Evolutionary conservation across 2,797 vertebrate genomes (phyloP).

Genomic region (Sciurus carolinensis): DNA sequence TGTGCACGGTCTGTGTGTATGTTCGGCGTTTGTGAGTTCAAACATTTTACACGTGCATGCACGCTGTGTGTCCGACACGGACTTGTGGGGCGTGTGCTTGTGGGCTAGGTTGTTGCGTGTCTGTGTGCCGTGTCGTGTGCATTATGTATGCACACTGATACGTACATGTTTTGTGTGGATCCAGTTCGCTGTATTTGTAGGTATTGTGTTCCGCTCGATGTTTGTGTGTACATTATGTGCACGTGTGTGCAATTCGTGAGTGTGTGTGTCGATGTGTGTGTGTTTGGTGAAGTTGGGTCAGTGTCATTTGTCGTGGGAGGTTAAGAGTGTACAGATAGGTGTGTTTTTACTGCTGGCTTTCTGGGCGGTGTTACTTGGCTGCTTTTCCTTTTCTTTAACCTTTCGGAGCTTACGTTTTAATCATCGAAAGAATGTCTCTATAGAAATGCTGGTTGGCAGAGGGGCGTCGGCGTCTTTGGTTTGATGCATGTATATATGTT

Average conservation of each 20-base stretch:
- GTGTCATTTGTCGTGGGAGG: constrained; percentile 78
- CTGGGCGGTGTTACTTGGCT: constrained; percentile 71
- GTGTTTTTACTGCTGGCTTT: constrained; percentile 71
- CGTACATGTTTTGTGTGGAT: constrained; percentile 76
- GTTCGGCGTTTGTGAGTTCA: constrained; percentile 79
- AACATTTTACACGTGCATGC: constrained; percentile 80
- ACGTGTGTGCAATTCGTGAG: constrained; percentile 79
- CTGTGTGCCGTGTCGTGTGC: constrained; percentile 78
- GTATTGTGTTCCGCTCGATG: constrained; percentile 78
- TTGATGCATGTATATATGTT: constrained; percentile 79
- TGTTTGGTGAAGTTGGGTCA: constrained; percentile 85
- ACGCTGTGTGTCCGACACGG: constrained; percentile 75
- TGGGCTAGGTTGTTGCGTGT: constrained; percentile 64
- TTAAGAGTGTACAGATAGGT: constrained; percentile 82
- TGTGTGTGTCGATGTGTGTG: constrained; percentile 65
- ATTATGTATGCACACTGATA: constrained; percentile 35
- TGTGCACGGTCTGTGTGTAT: constrained; percentile 74
- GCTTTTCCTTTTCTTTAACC: constrained; percentile 76
- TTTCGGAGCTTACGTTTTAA: constrained; percentile 81
- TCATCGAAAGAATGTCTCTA: constrained; percentile 77
- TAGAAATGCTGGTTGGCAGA: constrained; percentile 72
- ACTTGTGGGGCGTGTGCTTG: constrained; percentile 80
- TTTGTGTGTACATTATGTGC: constrained; percentile 76
- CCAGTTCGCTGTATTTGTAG: constrained; percentile 70
- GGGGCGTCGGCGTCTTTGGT: constrained; percentile 80